Evolutionary conservation across 2,888 invertebrate species (phyloP).

Genomic region (Disparrhopalites patrizii): DNA sequence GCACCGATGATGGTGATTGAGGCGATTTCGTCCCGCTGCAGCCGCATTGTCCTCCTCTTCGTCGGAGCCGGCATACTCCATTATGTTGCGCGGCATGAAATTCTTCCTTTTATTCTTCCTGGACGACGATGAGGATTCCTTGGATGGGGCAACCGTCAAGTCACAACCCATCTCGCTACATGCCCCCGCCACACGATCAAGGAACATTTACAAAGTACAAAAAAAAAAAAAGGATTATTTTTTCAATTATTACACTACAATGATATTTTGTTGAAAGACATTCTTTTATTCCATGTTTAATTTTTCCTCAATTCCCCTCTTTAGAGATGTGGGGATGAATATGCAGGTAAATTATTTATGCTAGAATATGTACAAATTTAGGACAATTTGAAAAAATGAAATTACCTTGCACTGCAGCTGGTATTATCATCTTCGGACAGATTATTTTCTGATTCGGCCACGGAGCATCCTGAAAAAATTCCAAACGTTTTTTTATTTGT

Average conservation of each 20-base stretch:
- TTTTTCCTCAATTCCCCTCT: neutral
- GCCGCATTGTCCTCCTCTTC: constrained; percentile 48
- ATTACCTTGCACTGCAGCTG: constrained; percentile 48
- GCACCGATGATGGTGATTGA: constrained; percentile 19
- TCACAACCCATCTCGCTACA: constrained; percentile 46
- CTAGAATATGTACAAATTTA: neutral
- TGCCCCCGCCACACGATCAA: too few species aligned
- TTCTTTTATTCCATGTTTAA: neutral
- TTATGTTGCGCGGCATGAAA: constrained; percentile 71
- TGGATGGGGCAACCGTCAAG: constrained; percentile 33
- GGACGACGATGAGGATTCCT: constrained; percentile 37
- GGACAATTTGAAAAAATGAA: neutral
- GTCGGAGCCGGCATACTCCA: constrained; percentile 49
- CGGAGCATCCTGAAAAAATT: constrained; percentile 44
- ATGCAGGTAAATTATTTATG: neutral
- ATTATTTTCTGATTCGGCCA: constrained; percentile 46
- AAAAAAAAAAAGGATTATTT: neutral
- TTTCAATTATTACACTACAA: neutral
- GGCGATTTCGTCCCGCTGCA: constrained; percentile 31
- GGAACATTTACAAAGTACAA: too few species aligned
- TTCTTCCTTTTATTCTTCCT: constrained; percentile 70
- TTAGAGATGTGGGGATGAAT: neutral
- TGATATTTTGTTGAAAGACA: neutral
- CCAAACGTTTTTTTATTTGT: neutral
- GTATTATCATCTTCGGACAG: constrained; percentile 48